These are phyloP conservation scores for Orthosia incerta DNA, from an alignment of 2,888 invertebrate species.

Conservation along the genomic window DNA sequence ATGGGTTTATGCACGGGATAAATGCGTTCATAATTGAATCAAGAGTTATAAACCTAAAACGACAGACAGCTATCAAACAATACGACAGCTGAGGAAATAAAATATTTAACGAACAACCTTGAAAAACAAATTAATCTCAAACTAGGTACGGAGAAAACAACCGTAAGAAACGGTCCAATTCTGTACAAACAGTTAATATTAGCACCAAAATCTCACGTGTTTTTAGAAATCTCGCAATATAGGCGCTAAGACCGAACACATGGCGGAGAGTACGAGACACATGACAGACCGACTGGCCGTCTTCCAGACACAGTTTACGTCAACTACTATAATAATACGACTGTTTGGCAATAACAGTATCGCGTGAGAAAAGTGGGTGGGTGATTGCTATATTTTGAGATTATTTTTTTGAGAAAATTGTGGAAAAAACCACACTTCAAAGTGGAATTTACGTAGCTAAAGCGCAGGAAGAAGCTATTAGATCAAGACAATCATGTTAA, in stretches of 20 bases:
- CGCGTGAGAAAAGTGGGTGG: constrained; percentile 47
- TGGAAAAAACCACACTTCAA: constrained; percentile 24
- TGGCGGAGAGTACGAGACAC: constrained; percentile 40
- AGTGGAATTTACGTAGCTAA: not conserved
- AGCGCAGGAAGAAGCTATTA: not conserved
- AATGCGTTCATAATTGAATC: not conserved
- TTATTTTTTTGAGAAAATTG: constrained; percentile 19
- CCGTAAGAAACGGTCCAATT: constrained; percentile 9
- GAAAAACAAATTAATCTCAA: constrained; percentile 16
- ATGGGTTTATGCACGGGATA: not conserved
- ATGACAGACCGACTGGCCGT: constrained; percentile 73
- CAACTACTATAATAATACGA: constrained; percentile 79
- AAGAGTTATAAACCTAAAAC: not conserved
- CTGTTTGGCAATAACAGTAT: constrained; percentile 78
- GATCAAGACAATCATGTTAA: not conserved
- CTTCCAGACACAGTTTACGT: constrained; percentile 79
- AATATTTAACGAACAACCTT: not conserved
- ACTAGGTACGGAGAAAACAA: not conserved
- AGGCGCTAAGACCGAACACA: constrained; percentile 52
- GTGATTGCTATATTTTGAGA: constrained; percentile 17
- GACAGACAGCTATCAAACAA: not conserved
- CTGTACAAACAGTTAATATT: constrained; percentile 17
- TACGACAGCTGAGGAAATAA: not conserved
- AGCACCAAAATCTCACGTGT: constrained; percentile 26
- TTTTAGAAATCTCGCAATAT: constrained; percentile 40